Conservation (phyloP, 2,113 vertebrate species). For the Cygnus buccinator region DNA sequence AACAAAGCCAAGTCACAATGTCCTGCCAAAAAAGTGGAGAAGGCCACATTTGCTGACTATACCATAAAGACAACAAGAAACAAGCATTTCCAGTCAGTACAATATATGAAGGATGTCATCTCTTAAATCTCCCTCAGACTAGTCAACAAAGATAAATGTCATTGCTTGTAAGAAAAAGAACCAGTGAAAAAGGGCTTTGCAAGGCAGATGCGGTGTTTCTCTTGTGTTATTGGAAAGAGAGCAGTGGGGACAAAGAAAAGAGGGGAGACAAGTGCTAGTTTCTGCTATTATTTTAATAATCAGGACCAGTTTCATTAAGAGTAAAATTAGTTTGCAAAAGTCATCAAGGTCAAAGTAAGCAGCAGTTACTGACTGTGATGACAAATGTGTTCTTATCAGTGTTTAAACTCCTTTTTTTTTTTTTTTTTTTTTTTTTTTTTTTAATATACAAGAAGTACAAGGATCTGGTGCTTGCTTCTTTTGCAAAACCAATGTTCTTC, state of each 20-base stretch:
- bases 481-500: background rate
- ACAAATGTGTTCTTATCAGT: background rate
- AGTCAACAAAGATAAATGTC: background rate
- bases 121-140: background rate
- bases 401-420: background rate
- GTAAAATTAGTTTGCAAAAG: background rate
- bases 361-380: background rate
- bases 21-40: background rate
- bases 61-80: background rate
- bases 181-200: background rate
- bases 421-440: background rate
- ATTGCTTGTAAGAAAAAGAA: background rate
- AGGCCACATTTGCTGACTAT: background rate
- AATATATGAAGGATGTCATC: background rate
- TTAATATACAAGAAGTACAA: background rate
- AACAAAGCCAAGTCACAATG: slow-evolving; percentile 18
- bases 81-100: background rate
- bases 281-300: background rate
- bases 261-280: background rate
- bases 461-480: background rate
- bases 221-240: background rate
- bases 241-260: background rate
- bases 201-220: background rate
- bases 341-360: background rate
- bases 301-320: background rate